Evolutionary conservation across 2,888 invertebrate species (phyloP), one percentile per base, ranked within the genome.

Genomic region (Drosophila atripex): DNA sequence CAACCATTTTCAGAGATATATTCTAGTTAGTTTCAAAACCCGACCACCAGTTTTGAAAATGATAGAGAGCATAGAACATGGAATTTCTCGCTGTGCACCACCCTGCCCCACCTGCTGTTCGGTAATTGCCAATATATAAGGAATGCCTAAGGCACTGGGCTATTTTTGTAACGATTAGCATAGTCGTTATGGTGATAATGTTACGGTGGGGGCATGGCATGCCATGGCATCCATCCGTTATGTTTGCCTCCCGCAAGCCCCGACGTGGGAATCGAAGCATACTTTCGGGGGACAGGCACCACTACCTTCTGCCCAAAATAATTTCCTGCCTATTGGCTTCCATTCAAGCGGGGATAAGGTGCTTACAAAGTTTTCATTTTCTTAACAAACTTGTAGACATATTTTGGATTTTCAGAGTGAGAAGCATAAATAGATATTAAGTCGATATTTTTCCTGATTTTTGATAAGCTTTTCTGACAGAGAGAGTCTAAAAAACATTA

Each of bases 81-180:
- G n/a, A 32, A 35, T 35, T 35, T 35, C n/a, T 35, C 14, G 3
- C 39, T 9, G 39, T 41, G 39, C 39, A 41, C n/a, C 43, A 21
- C 23, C 9, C 1, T 8, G 1, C 35, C 49, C 50, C 49, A 39
- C 49, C 57, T 21, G 46, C 55, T 49, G 76, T 39, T 45, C 18
- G 11, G 30, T 45, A 51, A 63, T 63, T 38, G 45, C 6, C 65
- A 64, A 64, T 64, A 64, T 39, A 43, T 43, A 64, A 30, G 51
- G 64, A 51, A 64, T 51, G 65, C 65, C 30, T n/a, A n/a, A 30
- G 61, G 49, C 43, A 18, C n/a, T 3, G 18, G 43, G 49, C 80
- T 79, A 83, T 78, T 80, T 80, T 61, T 80, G 77, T 54, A 66
- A 41, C 53, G 63, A 82, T 79, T 78, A 66, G 77, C 49, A 63